Evolutionary conservation across 1,140 invertebrate genomes (phyloP), one percentile per base, ranked within the genome.

Genomic region (Tetragonula clypearis): DNA sequence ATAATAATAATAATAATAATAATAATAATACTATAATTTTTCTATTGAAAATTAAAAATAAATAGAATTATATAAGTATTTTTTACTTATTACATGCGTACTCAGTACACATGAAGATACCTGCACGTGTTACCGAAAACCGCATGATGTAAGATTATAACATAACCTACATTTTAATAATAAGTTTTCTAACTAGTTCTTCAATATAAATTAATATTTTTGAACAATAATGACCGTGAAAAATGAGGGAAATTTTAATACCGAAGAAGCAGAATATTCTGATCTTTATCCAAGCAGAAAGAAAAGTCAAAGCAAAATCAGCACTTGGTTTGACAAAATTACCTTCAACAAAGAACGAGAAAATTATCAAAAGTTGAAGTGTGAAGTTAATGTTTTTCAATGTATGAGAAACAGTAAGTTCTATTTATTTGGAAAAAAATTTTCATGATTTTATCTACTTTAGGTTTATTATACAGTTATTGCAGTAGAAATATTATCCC

Each of bases 241-340:
- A n/a, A 82, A 21, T 6, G 21, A 66, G 21, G 80, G 35, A 26
- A 68, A 8, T 26, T 2, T 21, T 69, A 15, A 49, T 74, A 17
- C 1, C 4, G 23, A 74, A 12, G 60, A n/a, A 23, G 35, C 1
- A 56, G 23, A 55, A 23, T 71, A 79, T 55, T 65, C 17, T 92
- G 97, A 98, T 95, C 96, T 99, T 60, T 99, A 98, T 93, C 98
- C 98, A 14, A 97, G 98, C 94, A 96, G 98, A 89, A 96, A 96
- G 91, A 96, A 19, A 92, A 49, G 41, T 49, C 90, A 74, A 62
- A n/a, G 12, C 14, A 62, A 62, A 62, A n/a, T 12, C 94, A 95
- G 95, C 11, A 96, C 93, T 90, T 95, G 96, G 93, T 93, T 93
- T 41, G 95, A 96, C 71, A 94, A 96, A 65, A 79, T 98, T 4